Conservation (phyloP, 2,113 vertebrate genomes). For the rabbit (Oryctolagus cuniculus) region mOryCun1.1 NC_091435.1:170801001-170801500, state of each 20-base stretch:
- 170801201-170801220: not conserved
- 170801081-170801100: conserved; percentile 9
- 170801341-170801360: conserved; percentile 7
- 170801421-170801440: not conserved
- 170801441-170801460: not conserved
- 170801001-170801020: conserved; percentile 13
- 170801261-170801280: not conserved
- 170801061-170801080: conserved; percentile 2
- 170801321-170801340: not conserved
- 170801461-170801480: not conserved
- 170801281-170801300: not conserved
- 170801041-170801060: conserved; percentile 25
- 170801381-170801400: not conserved
- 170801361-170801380: conserved; percentile 19
- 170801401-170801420: not conserved
- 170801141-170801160: not conserved
- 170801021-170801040: not conserved
- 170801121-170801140: not conserved
- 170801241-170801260: not conserved
- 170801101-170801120: not conserved
- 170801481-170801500: not conserved
- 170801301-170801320: not conserved
- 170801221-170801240: not conserved
- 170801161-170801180: conserved; percentile 21
- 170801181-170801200: conserved; percentile 13